phyloP scores from a whole-genome alignment of 2,888 invertebrate species.

The Ectropis crepuscularia region DNA sequence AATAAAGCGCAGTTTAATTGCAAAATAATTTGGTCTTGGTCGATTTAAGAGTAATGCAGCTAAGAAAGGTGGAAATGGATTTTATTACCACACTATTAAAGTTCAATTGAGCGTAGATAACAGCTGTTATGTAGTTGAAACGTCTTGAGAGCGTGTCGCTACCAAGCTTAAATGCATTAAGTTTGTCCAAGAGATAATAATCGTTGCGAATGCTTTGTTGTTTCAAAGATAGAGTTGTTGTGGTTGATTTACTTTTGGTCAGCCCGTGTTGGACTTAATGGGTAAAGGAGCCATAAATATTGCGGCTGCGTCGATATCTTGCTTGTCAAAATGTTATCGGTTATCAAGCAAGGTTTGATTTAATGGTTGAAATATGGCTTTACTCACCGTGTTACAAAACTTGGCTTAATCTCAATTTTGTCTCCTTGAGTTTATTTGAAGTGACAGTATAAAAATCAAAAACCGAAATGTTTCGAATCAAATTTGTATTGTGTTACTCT shows the following conservation, averaged over 20 bases:
- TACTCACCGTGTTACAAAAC: background rate
- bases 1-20: conserved; percentile 37
- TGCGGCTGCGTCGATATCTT: conserved; percentile 31
- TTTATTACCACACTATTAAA: conserved; percentile 51
- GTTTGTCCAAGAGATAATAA: conserved; percentile 84
- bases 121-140: conserved; percentile 65
- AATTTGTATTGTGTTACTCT: too few relatives aligned
- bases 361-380: conserved; percentile 4
- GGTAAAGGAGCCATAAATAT: conserved; percentile 41
- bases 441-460: too few relatives aligned
- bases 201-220: conserved; percentile 78
- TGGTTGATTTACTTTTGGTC: conserved; percentile 81
- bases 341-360: conserved; percentile 18
- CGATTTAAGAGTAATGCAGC: conserved; percentile 46
- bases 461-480: too few relatives aligned
- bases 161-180: conserved; percentile 83
- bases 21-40: conserved; percentile 35
- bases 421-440: too few relatives aligned
- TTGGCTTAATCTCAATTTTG: too few relatives aligned
- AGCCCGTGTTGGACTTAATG: conserved; percentile 74
- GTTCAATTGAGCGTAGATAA: conserved; percentile 45
- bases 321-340: conserved; percentile 29
- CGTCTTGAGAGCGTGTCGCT: conserved; percentile 83
- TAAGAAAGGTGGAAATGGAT: conserved; percentile 51
- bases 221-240: conserved; percentile 83